Evolutionary conservation across 2,888 invertebrate genomes (phyloP).

Genomic region (Abrostola triplasia): DNA sequence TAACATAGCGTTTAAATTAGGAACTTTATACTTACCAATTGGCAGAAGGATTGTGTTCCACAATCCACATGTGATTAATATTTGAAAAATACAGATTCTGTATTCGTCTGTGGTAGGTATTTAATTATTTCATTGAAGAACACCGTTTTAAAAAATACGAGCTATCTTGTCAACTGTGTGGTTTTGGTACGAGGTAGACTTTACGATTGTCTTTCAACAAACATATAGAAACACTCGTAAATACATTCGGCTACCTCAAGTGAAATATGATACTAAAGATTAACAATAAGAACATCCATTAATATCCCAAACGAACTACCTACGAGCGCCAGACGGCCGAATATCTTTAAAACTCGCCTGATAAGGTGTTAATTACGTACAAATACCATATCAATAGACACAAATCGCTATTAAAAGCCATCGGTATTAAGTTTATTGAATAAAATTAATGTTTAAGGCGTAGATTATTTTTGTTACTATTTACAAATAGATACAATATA

Average conservation of each 20-base stretch:
- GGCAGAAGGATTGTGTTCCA: too few species aligned
- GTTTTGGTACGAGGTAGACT: conserved; percentile 4
- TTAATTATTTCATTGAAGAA: too few species aligned
- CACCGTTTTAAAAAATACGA: too few species aligned
- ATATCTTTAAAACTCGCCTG: conserved; percentile 23
- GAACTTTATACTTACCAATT: too few species aligned
- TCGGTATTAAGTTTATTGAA: conserved; percentile 42
- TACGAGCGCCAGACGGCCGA: conserved; percentile 22
- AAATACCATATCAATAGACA: conserved; percentile 48
- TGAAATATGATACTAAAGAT: conserved; percentile 21
- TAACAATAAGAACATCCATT: conserved; percentile 12
- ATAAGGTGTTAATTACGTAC: conserved; percentile 55
- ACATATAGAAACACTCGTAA: neutral
- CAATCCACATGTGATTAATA: too few species aligned
- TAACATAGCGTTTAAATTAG: too few species aligned
- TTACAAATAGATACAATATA: conserved; percentile 25
- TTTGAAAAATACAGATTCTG: too few species aligned
- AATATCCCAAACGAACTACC: conserved; percentile 27
- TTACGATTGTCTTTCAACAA: neutral
- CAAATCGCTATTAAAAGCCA: conserved; percentile 43
- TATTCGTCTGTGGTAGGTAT: too few species aligned
- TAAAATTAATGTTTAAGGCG: conserved; percentile 28
- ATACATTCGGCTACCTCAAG: conserved; percentile 1
- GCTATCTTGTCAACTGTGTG: too few species aligned
- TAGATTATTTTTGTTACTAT: conserved; percentile 25